Evolutionary conservation across 2,797 vertebrate species (phyloP).

Genomic region (Pangasius djambal): DNA sequence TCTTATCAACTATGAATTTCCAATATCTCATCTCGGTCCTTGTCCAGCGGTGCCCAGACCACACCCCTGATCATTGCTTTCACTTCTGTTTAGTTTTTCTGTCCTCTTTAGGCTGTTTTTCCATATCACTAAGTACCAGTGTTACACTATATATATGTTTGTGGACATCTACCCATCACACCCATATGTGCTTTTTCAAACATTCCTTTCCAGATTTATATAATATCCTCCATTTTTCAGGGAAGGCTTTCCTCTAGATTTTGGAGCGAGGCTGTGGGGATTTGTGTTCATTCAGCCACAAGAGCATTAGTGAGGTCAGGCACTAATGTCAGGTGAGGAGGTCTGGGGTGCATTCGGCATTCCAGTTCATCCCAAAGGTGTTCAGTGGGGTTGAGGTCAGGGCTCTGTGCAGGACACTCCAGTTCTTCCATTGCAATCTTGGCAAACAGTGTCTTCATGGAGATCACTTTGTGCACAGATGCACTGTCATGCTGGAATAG

Average conservation of each 20-base stretch:
- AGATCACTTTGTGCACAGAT: not conserved
- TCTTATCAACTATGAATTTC: not conserved
- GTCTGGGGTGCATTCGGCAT: not conserved
- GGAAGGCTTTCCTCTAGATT: not conserved
- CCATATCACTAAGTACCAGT: not conserved
- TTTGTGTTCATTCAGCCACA: not conserved
- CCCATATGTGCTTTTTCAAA: not conserved
- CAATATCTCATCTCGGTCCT: not conserved
- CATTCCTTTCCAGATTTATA: not conserved
- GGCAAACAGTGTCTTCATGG: not conserved
- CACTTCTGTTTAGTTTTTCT: not conserved
- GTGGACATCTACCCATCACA: not conserved
- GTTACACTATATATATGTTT: not conserved
- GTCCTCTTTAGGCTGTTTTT: not conserved
- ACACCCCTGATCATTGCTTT: not conserved
- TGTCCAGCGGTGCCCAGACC: not conserved
- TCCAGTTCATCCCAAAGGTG: not conserved
- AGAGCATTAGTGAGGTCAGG: not conserved
- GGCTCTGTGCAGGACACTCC: not conserved
- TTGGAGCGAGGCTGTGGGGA: not conserved
- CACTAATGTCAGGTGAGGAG: not conserved
- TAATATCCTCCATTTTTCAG: not conserved
- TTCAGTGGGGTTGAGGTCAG: not conserved
- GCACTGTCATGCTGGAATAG: not conserved
- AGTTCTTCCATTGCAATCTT: not conserved